A percentile compares a stretch with the other conserved stretches of the same genome.
Conservation (phyloP, 2,797 vertebrate genomes). For the Petrocephalus sullivani region DNA sequence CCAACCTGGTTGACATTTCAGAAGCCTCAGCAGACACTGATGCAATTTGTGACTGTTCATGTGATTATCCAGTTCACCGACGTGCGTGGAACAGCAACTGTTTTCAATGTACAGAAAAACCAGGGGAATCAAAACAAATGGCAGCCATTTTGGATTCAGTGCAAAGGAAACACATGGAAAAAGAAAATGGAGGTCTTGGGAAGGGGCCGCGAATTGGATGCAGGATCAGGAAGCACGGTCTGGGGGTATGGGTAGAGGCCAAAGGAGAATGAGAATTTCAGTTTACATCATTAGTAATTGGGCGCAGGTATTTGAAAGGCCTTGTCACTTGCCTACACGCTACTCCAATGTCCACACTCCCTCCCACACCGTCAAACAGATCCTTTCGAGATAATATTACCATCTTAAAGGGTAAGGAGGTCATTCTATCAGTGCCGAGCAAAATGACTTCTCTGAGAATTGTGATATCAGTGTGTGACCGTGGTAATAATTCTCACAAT, state of each 20-base stretch:
- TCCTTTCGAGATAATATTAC: slow-evolving; percentile 1
- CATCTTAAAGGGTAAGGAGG: slow-evolving; percentile 11
- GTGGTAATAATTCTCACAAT: slow-evolving; percentile 2
- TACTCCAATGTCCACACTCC: neutral
- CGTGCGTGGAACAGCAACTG: neutral
- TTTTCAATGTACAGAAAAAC: neutral
- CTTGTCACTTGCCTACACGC: neutral
- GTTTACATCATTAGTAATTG: neutral
- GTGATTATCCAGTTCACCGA: neutral
- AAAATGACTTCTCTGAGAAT: neutral
- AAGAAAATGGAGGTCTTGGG: neutral
- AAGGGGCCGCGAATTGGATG: neutral
- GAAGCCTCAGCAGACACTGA: neutral
- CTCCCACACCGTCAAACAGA: neutral
- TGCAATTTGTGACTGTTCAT: neutral
- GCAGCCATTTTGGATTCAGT: neutral
- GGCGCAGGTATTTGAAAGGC: neutral
- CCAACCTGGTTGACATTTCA: neutral
- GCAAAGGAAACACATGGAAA: no score
- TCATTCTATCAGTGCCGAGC: neutral
- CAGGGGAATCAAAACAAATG: neutral
- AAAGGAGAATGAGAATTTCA: neutral
- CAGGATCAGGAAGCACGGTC: neutral
- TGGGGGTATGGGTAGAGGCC: neutral
- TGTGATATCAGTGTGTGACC: neutral